These are phyloP conservation scores for Chiroxiphia lanceolata DNA, from an alignment of 2,797 vertebrate genomes.

Conservation along the genomic window DNA sequence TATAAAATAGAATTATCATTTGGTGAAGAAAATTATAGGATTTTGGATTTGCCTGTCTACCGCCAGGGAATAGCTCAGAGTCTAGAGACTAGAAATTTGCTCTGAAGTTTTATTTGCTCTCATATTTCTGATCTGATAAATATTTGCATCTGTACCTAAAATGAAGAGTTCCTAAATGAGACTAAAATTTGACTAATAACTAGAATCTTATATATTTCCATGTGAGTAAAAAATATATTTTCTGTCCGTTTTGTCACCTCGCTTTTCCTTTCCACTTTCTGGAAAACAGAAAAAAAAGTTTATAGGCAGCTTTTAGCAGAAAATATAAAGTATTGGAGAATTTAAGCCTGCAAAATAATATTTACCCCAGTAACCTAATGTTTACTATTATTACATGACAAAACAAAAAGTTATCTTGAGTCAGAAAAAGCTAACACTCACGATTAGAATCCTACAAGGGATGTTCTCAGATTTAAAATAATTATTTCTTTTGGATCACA, in stretches of 20 bases:
- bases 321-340: neutral
- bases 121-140: neutral
- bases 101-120: neutral
- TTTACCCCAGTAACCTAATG: neutral
- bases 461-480: neutral
- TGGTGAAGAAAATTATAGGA: neutral
- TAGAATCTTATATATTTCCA: neutral
- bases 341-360: neutral
- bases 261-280: neutral
- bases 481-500: neutral
- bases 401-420: neutral
- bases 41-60: neutral
- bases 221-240: neutral
- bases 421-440: neutral
- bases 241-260: neutral
- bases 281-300: neutral
- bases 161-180: neutral
- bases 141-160: neutral
- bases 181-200: neutral
- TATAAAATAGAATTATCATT: neutral
- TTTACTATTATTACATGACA: neutral
- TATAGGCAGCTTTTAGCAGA: neutral
- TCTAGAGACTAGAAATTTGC: neutral
- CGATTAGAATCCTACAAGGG: neutral
- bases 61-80: neutral